Conservation (phyloP, 1,140 invertebrate species). For the Brachionus plicatilis region DNA sequence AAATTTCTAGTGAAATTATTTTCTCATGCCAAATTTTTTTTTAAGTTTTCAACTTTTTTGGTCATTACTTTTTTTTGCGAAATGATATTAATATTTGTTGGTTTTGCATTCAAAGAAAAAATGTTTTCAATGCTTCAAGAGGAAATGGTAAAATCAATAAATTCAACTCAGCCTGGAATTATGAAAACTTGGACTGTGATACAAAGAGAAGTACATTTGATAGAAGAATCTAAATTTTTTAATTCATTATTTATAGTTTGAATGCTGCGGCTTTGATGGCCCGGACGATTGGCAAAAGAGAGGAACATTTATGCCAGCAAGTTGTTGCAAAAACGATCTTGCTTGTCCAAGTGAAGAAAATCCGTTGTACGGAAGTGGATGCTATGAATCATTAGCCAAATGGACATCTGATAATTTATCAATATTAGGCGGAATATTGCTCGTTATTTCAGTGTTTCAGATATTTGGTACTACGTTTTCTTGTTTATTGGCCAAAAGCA, state of each 20-base stretch:
- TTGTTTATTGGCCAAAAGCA: slow-evolving; percentile 27
- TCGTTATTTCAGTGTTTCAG: slow-evolving; percentile 21
- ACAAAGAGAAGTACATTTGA: slow-evolving; percentile 23
- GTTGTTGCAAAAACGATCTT: slow-evolving; percentile 16
- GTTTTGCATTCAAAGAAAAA: slow-evolving; percentile 14
- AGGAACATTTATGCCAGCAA: slow-evolving; percentile 27
- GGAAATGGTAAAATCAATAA: slow-evolving; percentile 38
- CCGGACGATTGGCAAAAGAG: slow-evolving; percentile 39
- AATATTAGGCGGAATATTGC: background rate
- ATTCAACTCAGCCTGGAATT: slow-evolving; percentile 34
- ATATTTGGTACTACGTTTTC: slow-evolving; percentile 35
- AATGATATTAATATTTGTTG: slow-evolving; percentile 20
- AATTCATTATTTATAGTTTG: background rate
- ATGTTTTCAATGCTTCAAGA: slow-evolving; percentile 28
- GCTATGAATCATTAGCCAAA: slow-evolving; percentile 6
- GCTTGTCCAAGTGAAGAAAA: slow-evolving; percentile 30
- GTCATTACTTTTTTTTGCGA: slow-evolving; percentile 27
- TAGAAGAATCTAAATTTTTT: background rate
- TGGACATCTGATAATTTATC: slow-evolving; percentile 12
- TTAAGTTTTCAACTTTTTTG: slow-evolving; percentile 12
- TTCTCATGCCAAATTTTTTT: background rate
- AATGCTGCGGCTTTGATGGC: slow-evolving; percentile 28
- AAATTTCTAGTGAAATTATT: background rate
- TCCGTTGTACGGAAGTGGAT: slow-evolving; percentile 9
- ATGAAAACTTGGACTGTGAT: slow-evolving; percentile 39